Percentiles rank a stretch among this genome's conserved stretches.
Conservation (phyloP, 2,113 vertebrate genomes). For the Ceyx cyanopectus region DNA sequence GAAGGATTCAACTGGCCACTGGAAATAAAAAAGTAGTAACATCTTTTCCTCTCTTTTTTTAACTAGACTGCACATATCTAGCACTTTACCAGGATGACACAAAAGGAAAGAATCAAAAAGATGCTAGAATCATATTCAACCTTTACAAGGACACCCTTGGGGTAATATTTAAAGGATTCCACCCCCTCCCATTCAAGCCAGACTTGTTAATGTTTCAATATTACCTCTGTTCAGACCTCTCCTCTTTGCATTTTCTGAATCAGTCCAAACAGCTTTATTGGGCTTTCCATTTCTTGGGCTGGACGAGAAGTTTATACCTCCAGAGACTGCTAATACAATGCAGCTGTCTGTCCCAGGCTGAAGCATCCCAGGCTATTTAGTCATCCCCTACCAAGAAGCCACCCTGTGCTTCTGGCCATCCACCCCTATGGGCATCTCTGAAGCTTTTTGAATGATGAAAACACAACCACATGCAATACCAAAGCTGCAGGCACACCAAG, state of each 20-base stretch:
- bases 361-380: background rate
- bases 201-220: background rate
- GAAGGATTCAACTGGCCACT: background rate
- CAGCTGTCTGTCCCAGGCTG: background rate
- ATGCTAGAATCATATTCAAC: background rate
- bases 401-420: background rate
- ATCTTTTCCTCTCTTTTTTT: background rate
- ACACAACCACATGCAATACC: rapidly evolving
- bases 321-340: background rate
- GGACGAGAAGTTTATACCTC: background rate
- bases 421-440: background rate
- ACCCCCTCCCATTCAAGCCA: background rate
- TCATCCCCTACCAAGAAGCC: background rate
- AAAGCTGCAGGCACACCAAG: background rate
- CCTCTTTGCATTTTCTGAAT: background rate
- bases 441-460: background rate
- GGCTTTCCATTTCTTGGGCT: background rate
- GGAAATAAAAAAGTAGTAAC: background rate
- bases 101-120: background rate
- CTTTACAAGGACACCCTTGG: background rate
- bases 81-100: background rate
- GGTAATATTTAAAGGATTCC: background rate
- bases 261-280: background rate
- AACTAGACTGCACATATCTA: background rate
- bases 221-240: background rate